Evolutionary conservation across 35 echinoderm and acorn worm genomes (phyloP), one percentile per base, ranked within the genome.

Genomic region (Holothuria glaberrima): DNA sequence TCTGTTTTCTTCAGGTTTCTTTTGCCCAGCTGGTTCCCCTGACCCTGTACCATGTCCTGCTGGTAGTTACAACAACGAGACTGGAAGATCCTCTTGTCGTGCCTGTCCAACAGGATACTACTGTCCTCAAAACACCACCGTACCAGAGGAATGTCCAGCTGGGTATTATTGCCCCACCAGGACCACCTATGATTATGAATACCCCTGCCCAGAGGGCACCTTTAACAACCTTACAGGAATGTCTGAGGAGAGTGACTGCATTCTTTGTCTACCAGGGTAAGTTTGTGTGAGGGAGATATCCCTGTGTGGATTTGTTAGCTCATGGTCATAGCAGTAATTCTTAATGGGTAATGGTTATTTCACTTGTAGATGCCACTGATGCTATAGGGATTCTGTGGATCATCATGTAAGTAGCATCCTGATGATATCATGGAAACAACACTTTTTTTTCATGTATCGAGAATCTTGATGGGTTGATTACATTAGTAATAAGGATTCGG

Each of bases 201-300:
- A 93, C 45, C 93, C 96, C 13, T 98, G 96, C 30, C 88, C 91
- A 0, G 90, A 75, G 44, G 96, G 96, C 29, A 98, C 93, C 18
- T 98, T 94, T 48, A 98, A 98, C 38, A 98, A 98, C 61, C 65
- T 98, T n/a, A 94, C 96, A 0, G 88, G 73, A 18, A 82, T 86
- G 68, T 92, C 54, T 31, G 19, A 68, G 50, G 79, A 82, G 13
- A 22, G 31, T 17, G 93, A 95, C 61, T 98, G 96, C 71, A 86
- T 94, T 9, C 74, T 81, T n/a, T 98, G 96, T 93, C 29, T 89
- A 38, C 88, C 96, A 29, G 93, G 93, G 96, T 98, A 89, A 93
- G 91, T 32, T 68, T 12, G 17, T 69, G 12, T 54, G 50, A 54
- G 50, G 50, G 12, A 14, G 12, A 17, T 54, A 54, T 54, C 50